Base-by-base conservation (phyloP, 2,888 invertebrate species). In the Adela reaumurella region DNA sequence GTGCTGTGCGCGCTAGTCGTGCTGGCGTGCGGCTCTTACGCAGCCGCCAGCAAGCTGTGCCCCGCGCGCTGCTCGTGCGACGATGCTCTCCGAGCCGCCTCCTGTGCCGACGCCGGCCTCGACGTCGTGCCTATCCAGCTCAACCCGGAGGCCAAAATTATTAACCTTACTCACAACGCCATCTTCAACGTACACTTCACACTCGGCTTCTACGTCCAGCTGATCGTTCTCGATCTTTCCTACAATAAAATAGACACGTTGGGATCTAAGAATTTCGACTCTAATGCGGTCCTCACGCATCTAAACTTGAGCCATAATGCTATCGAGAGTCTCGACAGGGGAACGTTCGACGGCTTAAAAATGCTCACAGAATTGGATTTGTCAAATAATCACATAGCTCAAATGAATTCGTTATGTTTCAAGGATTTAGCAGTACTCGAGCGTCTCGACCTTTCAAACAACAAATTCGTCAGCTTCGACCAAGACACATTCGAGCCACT, bases 121-220 rank as follows among this genome's bases (percentile, higher is more conserved):
- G 91, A 91, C 65, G 88, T 91, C 58, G 90, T 94, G 49, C 94
- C 94, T 52, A 92, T 93, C 58, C 92, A 92, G 64, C 82, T 94
- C 56, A 94, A 94, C 70, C 95, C 95, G 42, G 91, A 91, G 65
- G 85, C 92, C 46, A 86, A 85, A 48, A 86, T 88, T 69, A 88
- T 95, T 62, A 89, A 90, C 64, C 84, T 95, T 50, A 88, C 89
- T n/a, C 83, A 87, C 64, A 95, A 95, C 70, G 85, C 86, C 57
- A 91, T 96, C 62, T 83, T 84, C 62, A 86, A 84, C 61, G 83
- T 95, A 6, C 86, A 89, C 55, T 88, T 88, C 65, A 87, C 90
- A 17, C 84, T 94, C 62, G 83, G 83, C 46, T 89, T 93, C 71
- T 94, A 94, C 73, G 85, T 86, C 55, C 87, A 89, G 61, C 82